A percentile compares a stretch with the other conserved stretches of the same genome.
Conservation (phyloP, 2,888 invertebrate genomes). For the Andrena flavipes region DNA sequence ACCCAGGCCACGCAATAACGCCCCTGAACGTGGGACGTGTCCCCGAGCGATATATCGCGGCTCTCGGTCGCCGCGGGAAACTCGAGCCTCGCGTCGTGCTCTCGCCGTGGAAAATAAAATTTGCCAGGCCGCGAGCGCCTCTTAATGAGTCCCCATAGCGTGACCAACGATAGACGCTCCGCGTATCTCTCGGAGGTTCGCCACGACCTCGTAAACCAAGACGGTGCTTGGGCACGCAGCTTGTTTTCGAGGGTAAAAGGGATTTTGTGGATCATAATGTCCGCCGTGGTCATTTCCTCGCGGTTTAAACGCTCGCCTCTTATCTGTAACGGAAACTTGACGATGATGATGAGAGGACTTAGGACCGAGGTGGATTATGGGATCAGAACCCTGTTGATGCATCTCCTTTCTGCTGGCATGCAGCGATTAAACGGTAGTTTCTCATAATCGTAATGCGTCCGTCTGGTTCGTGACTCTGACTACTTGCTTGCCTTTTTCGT, state of each 20-base stretch:
- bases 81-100: background rate
- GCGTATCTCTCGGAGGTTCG: constrained; percentile 6
- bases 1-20: constrained; percentile 2
- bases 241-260: constrained; percentile 8
- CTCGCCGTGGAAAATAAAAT: constrained; percentile 13
- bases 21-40: background rate
- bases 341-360: constrained; percentile 11
- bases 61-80: constrained; percentile 7
- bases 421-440: constrained; percentile 78
- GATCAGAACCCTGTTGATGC: constrained; percentile 42
- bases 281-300: constrained; percentile 36
- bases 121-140: background rate
- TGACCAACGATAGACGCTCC: constrained; percentile 18
- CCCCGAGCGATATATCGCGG: too few species aligned
- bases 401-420: constrained; percentile 51
- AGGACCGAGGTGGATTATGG: constrained; percentile 26
- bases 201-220: constrained; percentile 57
- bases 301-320: constrained; percentile 34
- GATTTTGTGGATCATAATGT: constrained; percentile 30
- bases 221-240: constrained; percentile 24
- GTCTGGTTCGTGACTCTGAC: background rate
- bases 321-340: constrained; percentile 52
- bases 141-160: constrained; percentile 46
- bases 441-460: constrained; percentile 76
- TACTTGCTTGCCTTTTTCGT: background rate